phyloP scores from a whole-genome alignment of 2,888 invertebrate species.

The Ichneumoninae sp. region DNA sequence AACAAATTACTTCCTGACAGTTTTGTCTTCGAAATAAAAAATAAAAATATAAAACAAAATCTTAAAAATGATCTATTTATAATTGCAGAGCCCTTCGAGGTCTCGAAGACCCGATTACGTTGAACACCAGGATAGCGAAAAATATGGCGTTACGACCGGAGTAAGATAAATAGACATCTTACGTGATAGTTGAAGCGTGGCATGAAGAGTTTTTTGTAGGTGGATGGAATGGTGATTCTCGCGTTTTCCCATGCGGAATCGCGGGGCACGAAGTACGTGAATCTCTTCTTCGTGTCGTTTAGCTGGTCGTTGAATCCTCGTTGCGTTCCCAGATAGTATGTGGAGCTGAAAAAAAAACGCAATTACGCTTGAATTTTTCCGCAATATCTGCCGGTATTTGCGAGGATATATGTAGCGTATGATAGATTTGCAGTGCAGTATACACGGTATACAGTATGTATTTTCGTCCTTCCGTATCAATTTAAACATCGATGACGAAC shows the following conservation, averaged over 20 bases:
- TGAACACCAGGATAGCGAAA: neutral
- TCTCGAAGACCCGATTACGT: neutral
- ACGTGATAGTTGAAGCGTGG: constrained; percentile 92
- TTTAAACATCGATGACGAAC: constrained; percentile 26
- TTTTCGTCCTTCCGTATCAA: neutral
- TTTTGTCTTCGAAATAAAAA: too few species aligned
- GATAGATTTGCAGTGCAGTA: neutral
- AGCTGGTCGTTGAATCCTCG: constrained; percentile 92
- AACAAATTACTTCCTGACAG: too few species aligned
- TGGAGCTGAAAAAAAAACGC: constrained; percentile 87
- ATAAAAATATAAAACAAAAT: neutral
- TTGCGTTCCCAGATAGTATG: constrained; percentile 90
- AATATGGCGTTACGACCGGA: neutral
- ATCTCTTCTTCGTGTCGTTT: constrained; percentile 90
- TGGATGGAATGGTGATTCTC: constrained; percentile 90
- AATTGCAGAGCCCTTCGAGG: neutral
- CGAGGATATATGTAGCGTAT: neutral
- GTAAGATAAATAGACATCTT: constrained; percentile 79
- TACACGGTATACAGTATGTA: neutral
- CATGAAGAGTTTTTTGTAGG: constrained; percentile 93
- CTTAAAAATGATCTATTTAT: neutral
- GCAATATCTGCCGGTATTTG: neutral
- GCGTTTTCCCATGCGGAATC: constrained; percentile 95
- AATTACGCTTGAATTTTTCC: neutral
- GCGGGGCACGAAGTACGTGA: constrained; percentile 96